Base-by-base conservation (phyloP, 2,113 vertebrate species). In the Toxostoma redivivum region DNA sequence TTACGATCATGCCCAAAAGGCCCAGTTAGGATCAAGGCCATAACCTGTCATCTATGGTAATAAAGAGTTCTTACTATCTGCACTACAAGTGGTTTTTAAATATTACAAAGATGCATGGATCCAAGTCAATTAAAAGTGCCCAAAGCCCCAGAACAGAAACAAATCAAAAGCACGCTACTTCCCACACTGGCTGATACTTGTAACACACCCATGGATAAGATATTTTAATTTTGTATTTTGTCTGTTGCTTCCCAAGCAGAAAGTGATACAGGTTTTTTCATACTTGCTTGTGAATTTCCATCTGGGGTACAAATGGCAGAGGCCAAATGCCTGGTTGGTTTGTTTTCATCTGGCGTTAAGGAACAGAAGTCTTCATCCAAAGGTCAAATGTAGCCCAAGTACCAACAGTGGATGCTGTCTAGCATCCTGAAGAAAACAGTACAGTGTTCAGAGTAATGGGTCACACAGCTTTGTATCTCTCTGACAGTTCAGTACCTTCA, bases 391-490 rank as follows among this genome's bases (percentile, higher is more conserved):
- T 21, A 70, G 54, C n/a, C 23, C 33, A 77, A 8, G 38, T 5
- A 66, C 42, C 28, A 62, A 24, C 35, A 71, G 30, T 28, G 33
- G 42, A n/a, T 4, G 1, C 13, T 70, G 7, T 40, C 28, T 37
- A 31, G 60, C n/a, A 35, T 38, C n/a, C 51, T 54, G 42, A 45
- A 61, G 53, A 33, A 66, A 71, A 54, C 25, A 50, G 20, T 10
- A 12, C 0, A 1, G 18, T 0, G 1, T 51, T 77, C 47, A 77
- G 22, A 64, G 30, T 17, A 86, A 67, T 0, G 0, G n/a, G 7
- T n/a, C 12, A 3, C 20, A 18, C 15, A 25, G 38, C 61, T 83
- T 51, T 73, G 2, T 25, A 8, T 44, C 58, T 91, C 48, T 23
- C 10, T 69, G 70, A 21, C 4, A 16, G 56, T 82, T 86, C 48